Evolutionary conservation across 2,888 invertebrate genomes (phyloP), one percentile per base, ranked within the genome.

Genomic region (Isotomurus palustris): DNA sequence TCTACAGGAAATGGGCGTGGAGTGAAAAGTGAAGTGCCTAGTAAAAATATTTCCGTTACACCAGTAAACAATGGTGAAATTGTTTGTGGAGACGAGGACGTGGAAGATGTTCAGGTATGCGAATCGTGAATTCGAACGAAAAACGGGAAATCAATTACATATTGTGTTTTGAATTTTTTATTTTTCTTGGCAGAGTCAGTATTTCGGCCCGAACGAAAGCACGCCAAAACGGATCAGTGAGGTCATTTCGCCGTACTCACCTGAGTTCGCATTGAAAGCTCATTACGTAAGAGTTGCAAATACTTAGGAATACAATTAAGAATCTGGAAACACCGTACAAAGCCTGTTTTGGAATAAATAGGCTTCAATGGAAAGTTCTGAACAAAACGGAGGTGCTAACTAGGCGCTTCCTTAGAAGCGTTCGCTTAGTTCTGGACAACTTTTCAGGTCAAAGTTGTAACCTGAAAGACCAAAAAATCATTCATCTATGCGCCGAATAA

Each of bases 81-180:
- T 76, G 62, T 78, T 70, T 29, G 77, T 75, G 67, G 78, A 77
- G 36, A 78, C 77, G 51, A 78, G 74, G 50, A 75, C 73, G n/a
- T 76, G 74, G 57, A 71, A 70, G 57, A 72, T 68, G 57, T 73
- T 70, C 49, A 74, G 56, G 51, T 65, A 62, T 5, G 10, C n/a
- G 12, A 32, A 22, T 22, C 8, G 19, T 14, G n/a, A 17, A 25
- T 27, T 17, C 8, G 14, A n/a, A 47, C 14, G 25, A 53, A 27
- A 19, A n/a, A 21, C 12, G 10, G 6, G 12, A 10, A 8, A 35
- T n/a, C 19, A 17, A 43, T 19, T 55, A 12, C 21, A n/a, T 17
- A 27, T 25, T 36, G 22, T 56, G 14, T 38, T 53, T 25, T 43
- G 36, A 38, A 43, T 53, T 29, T 28, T 12, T 12, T 28, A 35